A percentile compares a stretch with the other conserved stretches of the same genome.
Evolutionary conservation across 1,140 invertebrate genomes (phyloP).

Genomic region (Nasonia vitripennis): DNA sequence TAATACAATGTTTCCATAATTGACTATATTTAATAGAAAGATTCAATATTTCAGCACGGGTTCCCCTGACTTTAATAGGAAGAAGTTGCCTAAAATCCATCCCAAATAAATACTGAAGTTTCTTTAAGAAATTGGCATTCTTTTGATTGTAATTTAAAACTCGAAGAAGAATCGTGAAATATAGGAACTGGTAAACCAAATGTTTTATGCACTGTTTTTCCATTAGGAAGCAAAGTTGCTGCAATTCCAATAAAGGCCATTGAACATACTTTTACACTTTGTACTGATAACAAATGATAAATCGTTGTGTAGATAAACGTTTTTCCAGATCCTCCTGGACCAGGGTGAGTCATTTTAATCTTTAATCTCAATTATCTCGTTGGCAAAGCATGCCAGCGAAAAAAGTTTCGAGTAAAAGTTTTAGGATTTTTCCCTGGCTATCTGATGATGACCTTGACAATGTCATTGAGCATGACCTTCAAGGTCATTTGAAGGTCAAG

Average conservation of each 20-base stretch:
- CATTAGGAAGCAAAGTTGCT: slow-evolving; percentile 54
- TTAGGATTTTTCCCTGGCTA: too few species aligned
- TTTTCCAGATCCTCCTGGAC: slow-evolving; percentile 54
- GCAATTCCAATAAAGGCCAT: slow-evolving; percentile 55
- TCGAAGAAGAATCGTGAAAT: slow-evolving; percentile 45
- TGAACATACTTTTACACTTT: slow-evolving; percentile 37
- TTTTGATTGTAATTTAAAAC: slow-evolving; percentile 59
- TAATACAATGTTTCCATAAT: too few species aligned
- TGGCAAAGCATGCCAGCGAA: too few species aligned
- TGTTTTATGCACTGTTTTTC: slow-evolving; percentile 52
- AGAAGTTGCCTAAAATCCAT: too few species aligned
- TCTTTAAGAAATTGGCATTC: slow-evolving; percentile 36
- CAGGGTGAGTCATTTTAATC: too few species aligned
- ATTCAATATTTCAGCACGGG: slow-evolving; percentile 6
- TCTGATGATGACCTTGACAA: too few species aligned
- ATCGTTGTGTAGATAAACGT: slow-evolving; percentile 48
- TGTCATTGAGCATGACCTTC: too few species aligned
- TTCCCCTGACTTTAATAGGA: too few species aligned
- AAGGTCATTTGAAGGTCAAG: too few species aligned
- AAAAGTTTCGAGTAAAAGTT: too few species aligned
- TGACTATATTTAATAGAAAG: slow-evolving; percentile 47
- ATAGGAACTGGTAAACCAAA: slow-evolving; percentile 53
- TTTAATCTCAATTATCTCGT: too few species aligned
- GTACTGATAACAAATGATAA: slow-evolving; percentile 3
- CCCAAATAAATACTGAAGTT: slow-evolving; percentile 54